Base-by-base conservation (phyloP, 2,888 invertebrate species). In the Ligdia adustata region DNA sequence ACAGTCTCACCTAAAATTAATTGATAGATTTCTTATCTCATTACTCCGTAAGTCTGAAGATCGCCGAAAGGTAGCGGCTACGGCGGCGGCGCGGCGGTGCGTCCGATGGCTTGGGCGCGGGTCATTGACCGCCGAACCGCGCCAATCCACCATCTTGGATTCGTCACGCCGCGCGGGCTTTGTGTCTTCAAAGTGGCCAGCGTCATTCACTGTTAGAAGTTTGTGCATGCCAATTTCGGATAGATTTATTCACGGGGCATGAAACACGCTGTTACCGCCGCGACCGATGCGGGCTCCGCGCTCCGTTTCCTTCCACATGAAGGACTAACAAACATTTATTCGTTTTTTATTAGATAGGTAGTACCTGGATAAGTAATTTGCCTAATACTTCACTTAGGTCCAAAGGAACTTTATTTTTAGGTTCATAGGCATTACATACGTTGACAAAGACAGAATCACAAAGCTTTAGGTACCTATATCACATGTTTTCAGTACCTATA, bases 111-210 rank as follows among this genome's bases (percentile, higher is more conserved):
- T n/a, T n/a, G 79, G 77, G 79, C 75, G 77, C 75, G 66, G 86
- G 87, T 90, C 72, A 85, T 79, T 57, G 88, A 87, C 88, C 89
- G 75, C 85, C 88, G 84, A 88, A 88, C 82, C 80, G 79, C 85
- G 84, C 79, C 75, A 81, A 79, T 70, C 80, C 81, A 77, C 89
- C 88, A 88, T 87, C 70, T 87, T 86, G 81, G 75, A 80, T 80
- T 79, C 87, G 89, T 89, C 87, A 89, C 83, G 89, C 79, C 75
- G 70, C 73, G 75, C 82, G 86, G 80, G 78, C 85, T 76, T 80
- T 78, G 76, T 79, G 73, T 81, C 81, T 86, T 82, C 66, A 57
- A 72, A 69, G 62, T 64, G 64, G 69, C 67, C 66, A 67, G 66
- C 66, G 70, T 64, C 66, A 67, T 64, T 64, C 55, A 45, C 35